These are phyloP conservation scores for Mimachlamys varia DNA, from an alignment of 2,888 invertebrate genomes.

Conservation along the genomic window DNA sequence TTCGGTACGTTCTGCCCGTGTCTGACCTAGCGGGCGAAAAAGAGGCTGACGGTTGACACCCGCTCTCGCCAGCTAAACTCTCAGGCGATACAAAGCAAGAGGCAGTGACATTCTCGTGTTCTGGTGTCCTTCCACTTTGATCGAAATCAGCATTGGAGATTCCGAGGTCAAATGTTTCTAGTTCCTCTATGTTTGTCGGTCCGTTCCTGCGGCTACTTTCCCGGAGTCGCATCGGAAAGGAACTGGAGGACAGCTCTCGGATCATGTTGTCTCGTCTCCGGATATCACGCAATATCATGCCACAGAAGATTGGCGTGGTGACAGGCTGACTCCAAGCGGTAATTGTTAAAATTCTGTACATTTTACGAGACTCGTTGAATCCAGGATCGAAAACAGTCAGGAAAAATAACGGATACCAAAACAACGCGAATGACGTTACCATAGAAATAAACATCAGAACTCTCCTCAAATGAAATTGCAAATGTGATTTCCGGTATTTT, in stretches of 20 bases:
- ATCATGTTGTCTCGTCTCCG: constrained; percentile 63
- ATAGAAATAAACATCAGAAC: constrained; percentile 70
- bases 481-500: constrained; percentile 43
- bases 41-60: background rate
- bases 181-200: constrained; percentile 43
- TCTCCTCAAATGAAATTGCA: constrained; percentile 66
- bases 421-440: constrained; percentile 86
- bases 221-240: constrained; percentile 67
- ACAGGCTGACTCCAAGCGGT: constrained; percentile 79
- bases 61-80: background rate
- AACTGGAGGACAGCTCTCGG: constrained; percentile 68
- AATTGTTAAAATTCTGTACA: constrained; percentile 80
- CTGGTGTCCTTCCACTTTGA: background rate
- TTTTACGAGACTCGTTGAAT: constrained; percentile 68
- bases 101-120: background rate
- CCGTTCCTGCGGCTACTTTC: constrained; percentile 54
- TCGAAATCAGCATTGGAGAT: constrained; percentile 1
- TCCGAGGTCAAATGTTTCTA: background rate
- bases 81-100: background rate
- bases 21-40: background rate
- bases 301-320: constrained; percentile 77
- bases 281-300: constrained; percentile 71
- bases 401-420: constrained; percentile 95
- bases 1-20: constrained; percentile 14
- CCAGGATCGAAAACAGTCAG: constrained; percentile 86